A percentile compares a stretch with the other conserved stretches of the same genome.
phyloP scores from a whole-genome alignment of 1,140 invertebrate genomes.

The Eriocheir sinensis region DNA sequence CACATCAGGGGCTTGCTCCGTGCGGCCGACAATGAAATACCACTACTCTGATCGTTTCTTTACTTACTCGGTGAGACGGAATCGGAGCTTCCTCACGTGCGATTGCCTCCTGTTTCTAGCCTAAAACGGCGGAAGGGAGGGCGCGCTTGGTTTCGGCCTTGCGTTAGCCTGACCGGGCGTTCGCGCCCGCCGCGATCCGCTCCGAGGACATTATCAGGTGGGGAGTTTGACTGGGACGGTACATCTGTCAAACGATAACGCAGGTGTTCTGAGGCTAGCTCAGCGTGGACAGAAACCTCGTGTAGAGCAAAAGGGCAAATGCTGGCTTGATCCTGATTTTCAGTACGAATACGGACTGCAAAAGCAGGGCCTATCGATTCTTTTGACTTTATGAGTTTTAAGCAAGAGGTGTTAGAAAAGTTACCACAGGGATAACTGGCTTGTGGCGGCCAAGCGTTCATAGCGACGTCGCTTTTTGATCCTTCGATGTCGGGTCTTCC shows the following conservation, averaged over 20 bases:
- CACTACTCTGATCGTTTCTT: too few species aligned
- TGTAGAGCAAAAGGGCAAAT: constrained; percentile 92
- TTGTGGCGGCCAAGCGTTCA: constrained; percentile 92
- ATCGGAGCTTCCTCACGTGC: too few species aligned
- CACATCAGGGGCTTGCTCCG: too few species aligned
- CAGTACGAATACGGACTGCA: constrained; percentile 84
- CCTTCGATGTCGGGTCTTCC: constrained; percentile 93
- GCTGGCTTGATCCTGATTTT: constrained; percentile 89
- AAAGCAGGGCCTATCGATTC: constrained; percentile 80
- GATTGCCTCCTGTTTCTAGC: too few species aligned
- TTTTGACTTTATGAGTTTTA: constrained; percentile 85
- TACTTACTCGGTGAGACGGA: too few species aligned
- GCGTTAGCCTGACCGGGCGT: constrained; percentile 60
- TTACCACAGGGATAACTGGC: constrained; percentile 93
- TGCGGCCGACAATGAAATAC: too few species aligned
- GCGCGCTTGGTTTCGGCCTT: too few species aligned
- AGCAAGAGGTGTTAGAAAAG: constrained; percentile 92
- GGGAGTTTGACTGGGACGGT: constrained; percentile 85
- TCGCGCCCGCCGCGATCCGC: constrained; percentile 52
- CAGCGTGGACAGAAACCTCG: constrained; percentile 92
- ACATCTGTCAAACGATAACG: constrained; percentile 92
- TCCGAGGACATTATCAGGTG: constrained; percentile 43
- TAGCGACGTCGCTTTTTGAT: constrained; percentile 93
- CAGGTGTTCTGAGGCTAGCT: constrained; percentile 93
- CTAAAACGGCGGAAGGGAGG: too few species aligned